Conservation (phyloP, 2,888 invertebrate genomes). For the Sabellastarte sp. region DNA sequence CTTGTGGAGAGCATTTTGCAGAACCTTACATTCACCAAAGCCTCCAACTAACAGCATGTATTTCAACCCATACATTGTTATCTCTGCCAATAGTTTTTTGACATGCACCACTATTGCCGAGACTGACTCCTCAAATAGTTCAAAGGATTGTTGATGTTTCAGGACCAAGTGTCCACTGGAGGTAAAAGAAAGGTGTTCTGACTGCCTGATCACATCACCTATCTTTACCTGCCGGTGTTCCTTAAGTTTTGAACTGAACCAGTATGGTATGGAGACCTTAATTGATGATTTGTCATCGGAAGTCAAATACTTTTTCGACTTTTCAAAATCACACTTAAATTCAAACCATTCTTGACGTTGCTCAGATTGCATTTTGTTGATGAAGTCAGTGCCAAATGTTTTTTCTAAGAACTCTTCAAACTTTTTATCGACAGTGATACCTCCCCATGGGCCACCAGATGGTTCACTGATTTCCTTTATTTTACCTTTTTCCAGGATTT, state of each 20-base stretch:
- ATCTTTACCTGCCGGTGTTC: too few relatives aligned
- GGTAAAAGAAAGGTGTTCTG: too few relatives aligned
- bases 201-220: too few relatives aligned
- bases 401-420: neutral
- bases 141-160: neutral
- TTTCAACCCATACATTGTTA: neutral
- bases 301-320: neutral
- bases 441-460: neutral
- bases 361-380: neutral
- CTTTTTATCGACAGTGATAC: neutral
- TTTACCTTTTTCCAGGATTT: neutral
- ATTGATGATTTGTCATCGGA: neutral
- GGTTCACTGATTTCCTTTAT: neutral
- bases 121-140: neutral
- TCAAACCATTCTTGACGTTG: neutral
- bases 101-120: neutral
- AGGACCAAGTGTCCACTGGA: neutral
- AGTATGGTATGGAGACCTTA: neutral
- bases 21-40: neutral
- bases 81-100: neutral
- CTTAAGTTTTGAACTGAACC: too few relatives aligned
- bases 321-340: neutral
- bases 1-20: neutral
- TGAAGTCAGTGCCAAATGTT: neutral
- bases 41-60: neutral